phyloP scores from a whole-genome alignment of 2,113 vertebrate genomes.

The Lanius collurio region DNA sequence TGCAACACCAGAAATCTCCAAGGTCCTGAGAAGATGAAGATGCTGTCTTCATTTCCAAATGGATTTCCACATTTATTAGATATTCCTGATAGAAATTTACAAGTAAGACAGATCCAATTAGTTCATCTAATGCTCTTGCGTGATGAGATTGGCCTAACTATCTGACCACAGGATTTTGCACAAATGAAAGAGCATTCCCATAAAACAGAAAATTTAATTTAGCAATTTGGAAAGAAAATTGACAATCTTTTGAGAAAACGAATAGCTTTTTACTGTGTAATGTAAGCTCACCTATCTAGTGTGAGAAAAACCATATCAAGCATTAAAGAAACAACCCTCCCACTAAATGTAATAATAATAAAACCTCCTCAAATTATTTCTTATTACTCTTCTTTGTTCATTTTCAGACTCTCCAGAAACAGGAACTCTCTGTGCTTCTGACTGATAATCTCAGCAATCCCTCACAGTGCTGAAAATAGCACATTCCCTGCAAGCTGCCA shows the following conservation, averaged over 20 bases:
- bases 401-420: neutral
- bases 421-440: neutral
- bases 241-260: conserved; percentile 53
- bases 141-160: conserved; percentile 13
- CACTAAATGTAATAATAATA: conserved; percentile 22
- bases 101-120: conserved; percentile 41
- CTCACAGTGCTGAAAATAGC: neutral
- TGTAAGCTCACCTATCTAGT: conserved; percentile 10
- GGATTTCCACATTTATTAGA: conserved; percentile 45
- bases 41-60: neutral
- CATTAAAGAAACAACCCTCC: neutral
- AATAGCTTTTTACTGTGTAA: conserved; percentile 39
- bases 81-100: conserved; percentile 12
- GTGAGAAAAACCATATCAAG: neutral
- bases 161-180: conserved; percentile 40
- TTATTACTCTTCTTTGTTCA: neutral
- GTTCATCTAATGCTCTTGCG: conserved; percentile 30
- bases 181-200: conserved; percentile 53
- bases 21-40: neutral
- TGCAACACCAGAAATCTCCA: neutral
- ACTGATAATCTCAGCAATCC: neutral
- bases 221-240: conserved; percentile 48
- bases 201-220: conserved; percentile 56
- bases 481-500: neutral
- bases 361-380: conserved; percentile 44